Evolutionary conservation across 2,888 invertebrate species (phyloP), one percentile per base, ranked within the genome.

Genomic region (Cantharis nigra): DNA sequence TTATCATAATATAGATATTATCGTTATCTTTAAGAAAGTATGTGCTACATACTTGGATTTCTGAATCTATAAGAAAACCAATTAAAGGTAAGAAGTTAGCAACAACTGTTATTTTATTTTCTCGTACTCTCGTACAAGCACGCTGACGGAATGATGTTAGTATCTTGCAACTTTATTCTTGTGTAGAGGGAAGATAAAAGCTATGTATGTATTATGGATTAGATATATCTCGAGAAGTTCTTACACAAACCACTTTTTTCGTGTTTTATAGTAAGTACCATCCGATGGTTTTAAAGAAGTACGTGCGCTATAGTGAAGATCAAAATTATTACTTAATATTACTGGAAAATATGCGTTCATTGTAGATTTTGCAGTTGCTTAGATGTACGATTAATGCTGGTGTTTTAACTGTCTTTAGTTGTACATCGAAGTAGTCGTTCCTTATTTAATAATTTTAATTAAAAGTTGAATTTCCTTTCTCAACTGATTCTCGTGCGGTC

Each of bases 161-260:
- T 26, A 26, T 26, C 65, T 67, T 26, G 7, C 26, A 20, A 26
- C 26, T 67, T 67, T 23, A 26, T 67, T 67, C 9, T 23, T 67
- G 10, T 67, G n/a, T 26, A 4, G 65, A 67, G 65, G 23, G 65
- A n/a, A 67, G 65, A 26, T 67, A 67, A 49, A 49, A 67, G 23
- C 65, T 67, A 67, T 67, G 65, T 67, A 67, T 67, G 65, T 67
- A 67, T 67, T 23, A 67, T 67, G 65, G 26, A 67, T 67, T 67
- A 67, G 65, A 23, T 13, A 26, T 23, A 67, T 67, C 65, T 67
- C n/a, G 20, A 7, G n/a, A 67, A 67, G n/a, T 26, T 67, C 65
- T 67, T 67, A 9, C 26, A 26, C 65, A 67, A n/a, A 23, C 23
- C 26, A 67, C 65, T 26, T 67, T 67, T 67, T 67, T 67, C 9